phyloP scores from a whole-genome alignment of 2,888 invertebrate species.

The Branchinecta sandiegonensis region DNA sequence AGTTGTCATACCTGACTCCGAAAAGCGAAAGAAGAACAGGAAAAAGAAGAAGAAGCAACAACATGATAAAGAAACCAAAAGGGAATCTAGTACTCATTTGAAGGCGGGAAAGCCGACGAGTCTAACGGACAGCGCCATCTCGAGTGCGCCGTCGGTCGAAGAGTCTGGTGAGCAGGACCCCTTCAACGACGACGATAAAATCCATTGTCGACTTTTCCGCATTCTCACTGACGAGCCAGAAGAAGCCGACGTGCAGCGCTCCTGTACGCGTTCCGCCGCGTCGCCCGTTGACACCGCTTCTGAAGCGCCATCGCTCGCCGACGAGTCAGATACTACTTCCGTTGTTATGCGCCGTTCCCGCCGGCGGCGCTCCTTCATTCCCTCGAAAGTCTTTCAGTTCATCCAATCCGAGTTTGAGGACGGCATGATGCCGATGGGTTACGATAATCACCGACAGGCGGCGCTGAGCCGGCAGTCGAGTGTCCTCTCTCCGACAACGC shows the following conservation, averaged over 20 bases:
- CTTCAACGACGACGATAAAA: neutral
- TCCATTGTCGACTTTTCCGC: conserved; percentile 1
- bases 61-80: neutral
- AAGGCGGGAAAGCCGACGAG: neutral
- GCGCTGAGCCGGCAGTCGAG: conserved; percentile 5
- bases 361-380: conserved; percentile 19
- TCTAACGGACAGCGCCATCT: neutral
- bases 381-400: conserved; percentile 22
- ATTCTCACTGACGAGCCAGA: conserved; percentile 5
- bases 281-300: conserved; percentile 13
- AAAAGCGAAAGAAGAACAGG: neutral
- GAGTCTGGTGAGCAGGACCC: conserved; percentile 8
- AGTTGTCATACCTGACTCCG: neutral
- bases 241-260: neutral
- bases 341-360: conserved; percentile 17
- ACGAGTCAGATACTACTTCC: conserved; percentile 1
- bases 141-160: conserved; percentile 2
- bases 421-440: neutral
- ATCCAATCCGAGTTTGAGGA: conserved; percentile 22
- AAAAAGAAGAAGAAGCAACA: conserved; percentile 11
- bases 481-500: conserved; percentile 9
- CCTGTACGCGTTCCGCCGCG: neutral
- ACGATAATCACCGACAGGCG: neutral
- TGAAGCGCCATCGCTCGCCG: neutral
- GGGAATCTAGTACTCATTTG: neutral